phyloP scores from a whole-genome alignment of 1,140 invertebrate genomes.

The Hycleus phaleratus region DNA sequence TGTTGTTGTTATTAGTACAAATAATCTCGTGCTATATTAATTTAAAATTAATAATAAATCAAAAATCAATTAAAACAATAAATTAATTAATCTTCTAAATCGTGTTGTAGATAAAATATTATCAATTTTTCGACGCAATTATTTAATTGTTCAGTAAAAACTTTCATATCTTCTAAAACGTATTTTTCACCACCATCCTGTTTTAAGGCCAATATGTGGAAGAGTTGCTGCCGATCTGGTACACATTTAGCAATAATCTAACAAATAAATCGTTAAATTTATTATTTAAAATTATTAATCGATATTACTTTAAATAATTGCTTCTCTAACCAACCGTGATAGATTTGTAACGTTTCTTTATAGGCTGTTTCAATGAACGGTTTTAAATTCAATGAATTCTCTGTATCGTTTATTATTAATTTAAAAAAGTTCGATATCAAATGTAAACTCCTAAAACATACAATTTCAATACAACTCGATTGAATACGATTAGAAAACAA shows the following conservation, averaged over 20 bases:
- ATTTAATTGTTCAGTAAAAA: slow-evolving; percentile 24
- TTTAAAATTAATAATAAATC: slow-evolving; percentile 41
- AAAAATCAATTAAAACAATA: no score
- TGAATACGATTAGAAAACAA: slow-evolving; percentile 22
- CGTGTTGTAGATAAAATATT: slow-evolving; percentile 25
- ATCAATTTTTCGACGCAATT: slow-evolving; percentile 22
- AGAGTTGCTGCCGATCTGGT: slow-evolving; percentile 22
- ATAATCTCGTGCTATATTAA: slow-evolving; percentile 58
- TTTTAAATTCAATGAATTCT: slow-evolving; percentile 46
- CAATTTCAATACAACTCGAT: no score
- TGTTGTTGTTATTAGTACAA: slow-evolving; percentile 57
- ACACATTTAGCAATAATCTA: slow-evolving; percentile 30
- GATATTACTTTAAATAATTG: slow-evolving; percentile 52
- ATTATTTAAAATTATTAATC: no score
- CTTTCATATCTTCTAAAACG: slow-evolving; percentile 27
- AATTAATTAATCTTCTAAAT: slow-evolving; percentile 7
- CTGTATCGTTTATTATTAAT: slow-evolving; percentile 46
- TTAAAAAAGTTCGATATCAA: slow-evolving; percentile 53
- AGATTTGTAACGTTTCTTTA: slow-evolving; percentile 52
- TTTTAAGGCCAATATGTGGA: slow-evolving; percentile 21
- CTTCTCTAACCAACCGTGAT: slow-evolving; percentile 60
- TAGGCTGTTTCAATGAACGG: slow-evolving; percentile 53
- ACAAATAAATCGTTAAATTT: neutral
- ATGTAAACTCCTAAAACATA: slow-evolving; percentile 49
- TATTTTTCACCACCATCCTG: slow-evolving; percentile 24